A percentile compares a stretch with the other conserved stretches of the same genome.
phyloP scores from a whole-genome alignment of 2,113 vertebrate genomes.

The Madoqua kirkii region DNA sequence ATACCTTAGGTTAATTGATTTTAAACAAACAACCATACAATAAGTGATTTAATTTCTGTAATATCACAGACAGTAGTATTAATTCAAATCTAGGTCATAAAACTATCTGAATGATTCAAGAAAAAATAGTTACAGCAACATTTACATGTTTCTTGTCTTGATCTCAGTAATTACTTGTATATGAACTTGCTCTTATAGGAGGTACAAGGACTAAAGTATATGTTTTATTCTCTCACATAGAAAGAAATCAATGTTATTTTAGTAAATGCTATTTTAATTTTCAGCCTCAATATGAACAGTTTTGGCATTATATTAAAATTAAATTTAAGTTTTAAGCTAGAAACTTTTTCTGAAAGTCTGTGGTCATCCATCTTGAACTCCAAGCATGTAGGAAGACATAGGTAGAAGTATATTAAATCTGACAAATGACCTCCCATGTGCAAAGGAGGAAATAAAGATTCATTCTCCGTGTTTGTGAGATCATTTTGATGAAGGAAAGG shows the following conservation, averaged over 20 bases:
- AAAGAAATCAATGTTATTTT: conserved; percentile 39
- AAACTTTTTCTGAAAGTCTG: conserved; percentile 64
- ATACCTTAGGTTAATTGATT: not conserved
- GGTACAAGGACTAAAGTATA: not conserved
- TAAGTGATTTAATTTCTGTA: not conserved
- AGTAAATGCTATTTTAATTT: conserved; percentile 43
- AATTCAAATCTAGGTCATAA: not conserved
- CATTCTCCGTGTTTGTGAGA: conserved; percentile 86
- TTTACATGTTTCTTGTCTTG: not conserved
- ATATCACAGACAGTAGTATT: not conserved
- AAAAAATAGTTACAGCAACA: not conserved
- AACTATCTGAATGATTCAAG: not conserved
- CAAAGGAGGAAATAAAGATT: conserved; percentile 89
- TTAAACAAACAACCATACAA: not conserved
- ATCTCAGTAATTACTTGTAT: not conserved
- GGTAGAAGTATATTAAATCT: conserved; percentile 86
- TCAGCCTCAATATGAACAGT: conserved; percentile 22
- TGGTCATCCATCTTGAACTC: conserved; percentile 81
- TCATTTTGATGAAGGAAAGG: conserved; percentile 86
- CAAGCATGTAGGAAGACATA: conserved; percentile 82
- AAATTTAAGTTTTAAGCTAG: conserved; percentile 63
- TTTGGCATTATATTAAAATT: conserved; percentile 62
- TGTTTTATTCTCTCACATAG: not conserved
- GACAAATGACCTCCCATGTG: conserved; percentile 88
- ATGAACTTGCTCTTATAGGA: not conserved